Conservation (phyloP, 2,888 invertebrate species). For the Polydrusus tereticollis region DNA sequence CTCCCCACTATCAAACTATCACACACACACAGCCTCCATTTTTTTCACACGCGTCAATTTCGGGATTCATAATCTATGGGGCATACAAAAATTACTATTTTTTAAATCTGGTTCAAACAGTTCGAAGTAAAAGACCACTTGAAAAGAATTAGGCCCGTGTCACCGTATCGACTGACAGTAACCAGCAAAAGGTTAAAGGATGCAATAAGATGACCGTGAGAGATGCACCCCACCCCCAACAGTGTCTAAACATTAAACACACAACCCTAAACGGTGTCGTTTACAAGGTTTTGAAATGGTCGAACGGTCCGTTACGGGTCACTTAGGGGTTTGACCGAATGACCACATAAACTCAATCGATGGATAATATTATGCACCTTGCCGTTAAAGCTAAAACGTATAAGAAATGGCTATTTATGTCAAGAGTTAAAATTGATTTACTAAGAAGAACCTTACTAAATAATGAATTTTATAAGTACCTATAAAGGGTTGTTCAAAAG, state of each 20-base stretch:
- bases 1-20: too few relatives aligned
- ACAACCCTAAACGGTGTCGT: constrained; percentile 60
- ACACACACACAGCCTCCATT: too few relatives aligned
- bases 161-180: constrained; percentile 33
- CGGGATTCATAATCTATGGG: too few relatives aligned
- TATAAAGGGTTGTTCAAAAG: too few relatives aligned
- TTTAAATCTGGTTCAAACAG: too few relatives aligned
- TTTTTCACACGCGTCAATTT: too few relatives aligned
- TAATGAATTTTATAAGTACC: too few relatives aligned
- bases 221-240: constrained; percentile 55
- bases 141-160: background rate
- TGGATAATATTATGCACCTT: background rate
- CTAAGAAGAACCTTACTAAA: too few relatives aligned
- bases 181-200: constrained; percentile 31
- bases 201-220: constrained; percentile 35
- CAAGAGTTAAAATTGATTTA: too few relatives aligned
- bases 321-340: constrained; percentile 21
- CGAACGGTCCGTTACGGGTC: constrained; percentile 60
- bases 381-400: background rate
- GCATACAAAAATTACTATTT: too few relatives aligned
- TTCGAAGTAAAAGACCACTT: background rate
- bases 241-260: constrained; percentile 60
- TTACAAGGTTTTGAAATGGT: constrained; percentile 58
- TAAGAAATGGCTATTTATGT: background rate
- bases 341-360: constrained; percentile 11